Evolutionary conservation across 2,797 vertebrate species (phyloP).

Genomic region (Gymnoscopelus braueri): DNA sequence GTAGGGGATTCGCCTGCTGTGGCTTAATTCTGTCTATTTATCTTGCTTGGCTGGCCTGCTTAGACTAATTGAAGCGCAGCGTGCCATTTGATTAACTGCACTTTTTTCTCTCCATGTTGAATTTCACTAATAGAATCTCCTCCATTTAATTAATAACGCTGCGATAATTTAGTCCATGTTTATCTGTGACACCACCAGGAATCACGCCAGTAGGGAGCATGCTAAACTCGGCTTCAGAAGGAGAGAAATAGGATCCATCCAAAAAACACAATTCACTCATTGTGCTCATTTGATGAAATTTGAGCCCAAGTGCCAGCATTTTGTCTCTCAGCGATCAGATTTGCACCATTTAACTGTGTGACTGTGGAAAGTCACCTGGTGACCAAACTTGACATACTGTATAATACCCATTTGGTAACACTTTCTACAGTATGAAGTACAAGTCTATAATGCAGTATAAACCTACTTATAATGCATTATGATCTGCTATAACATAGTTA

Average conservation of each 20-base stretch:
- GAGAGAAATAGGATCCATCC: neutral
- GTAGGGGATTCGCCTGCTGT: conserved; percentile 26
- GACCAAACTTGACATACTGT: no score
- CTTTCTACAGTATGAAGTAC: no score
- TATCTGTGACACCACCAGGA: conserved; percentile 43
- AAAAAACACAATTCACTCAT: no score
- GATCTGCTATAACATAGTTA: no score
- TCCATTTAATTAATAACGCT: conserved; percentile 57
- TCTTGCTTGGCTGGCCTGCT: conserved; percentile 55
- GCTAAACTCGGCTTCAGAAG: neutral
- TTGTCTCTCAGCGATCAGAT: no score
- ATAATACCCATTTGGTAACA: no score
- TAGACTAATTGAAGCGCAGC: conserved; percentile 72
- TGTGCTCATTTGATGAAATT: no score
- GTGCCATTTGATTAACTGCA: conserved; percentile 67
- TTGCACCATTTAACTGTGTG: no score
- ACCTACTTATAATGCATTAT: no score
- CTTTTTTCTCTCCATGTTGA: conserved; percentile 35
- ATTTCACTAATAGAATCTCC: conserved; percentile 63
- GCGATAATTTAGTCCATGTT: conserved; percentile 50
- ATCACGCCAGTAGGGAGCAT: conserved; percentile 16
- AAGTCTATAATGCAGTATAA: no score
- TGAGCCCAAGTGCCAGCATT: no score
- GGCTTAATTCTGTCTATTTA: conserved; percentile 47
- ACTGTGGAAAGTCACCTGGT: no score